Conservation (phyloP, 2,797 vertebrate genomes). For the Propithecus perrieri region DNA sequence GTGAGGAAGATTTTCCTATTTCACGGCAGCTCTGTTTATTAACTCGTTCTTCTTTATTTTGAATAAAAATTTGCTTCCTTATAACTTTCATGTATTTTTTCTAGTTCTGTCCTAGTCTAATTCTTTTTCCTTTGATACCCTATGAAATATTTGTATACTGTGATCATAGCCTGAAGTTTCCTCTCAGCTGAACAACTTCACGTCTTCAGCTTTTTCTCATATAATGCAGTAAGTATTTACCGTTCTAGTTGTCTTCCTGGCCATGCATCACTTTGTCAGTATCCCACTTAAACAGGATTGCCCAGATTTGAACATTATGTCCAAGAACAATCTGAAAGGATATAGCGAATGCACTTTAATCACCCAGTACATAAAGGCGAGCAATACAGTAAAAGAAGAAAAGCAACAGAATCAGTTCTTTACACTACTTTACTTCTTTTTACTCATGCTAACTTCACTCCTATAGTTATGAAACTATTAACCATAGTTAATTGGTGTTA, state of each 20-base stretch:
- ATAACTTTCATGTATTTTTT: neutral
- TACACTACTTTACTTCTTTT: neutral
- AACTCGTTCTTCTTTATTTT: neutral
- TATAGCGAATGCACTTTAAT: neutral
- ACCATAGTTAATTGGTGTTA: neutral
- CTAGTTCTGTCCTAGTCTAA: neutral
- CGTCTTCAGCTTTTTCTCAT: neutral
- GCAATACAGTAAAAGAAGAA: neutral
- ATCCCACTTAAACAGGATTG: neutral
- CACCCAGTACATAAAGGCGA: neutral
- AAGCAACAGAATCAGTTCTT: neutral
- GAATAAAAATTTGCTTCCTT: neutral
- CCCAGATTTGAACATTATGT: conserved; percentile 1
- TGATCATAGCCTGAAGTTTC: neutral
- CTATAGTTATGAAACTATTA: neutral
- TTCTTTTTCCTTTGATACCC: neutral
- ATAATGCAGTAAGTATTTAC: neutral
- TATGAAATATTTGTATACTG: neutral
- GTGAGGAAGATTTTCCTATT: neutral
- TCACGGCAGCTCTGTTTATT: neutral
- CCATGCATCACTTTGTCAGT: neutral
- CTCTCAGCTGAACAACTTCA: neutral
- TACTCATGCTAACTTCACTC: neutral
- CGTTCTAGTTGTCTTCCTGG: neutral
- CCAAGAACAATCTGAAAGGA: neutral